A percentile compares a stretch with the other conserved stretches of the same genome.
These are phyloP conservation scores for Cyprinodon tularosa DNA, from an alignment of 2,113 vertebrate species.

Conservation along the genomic window DNA sequence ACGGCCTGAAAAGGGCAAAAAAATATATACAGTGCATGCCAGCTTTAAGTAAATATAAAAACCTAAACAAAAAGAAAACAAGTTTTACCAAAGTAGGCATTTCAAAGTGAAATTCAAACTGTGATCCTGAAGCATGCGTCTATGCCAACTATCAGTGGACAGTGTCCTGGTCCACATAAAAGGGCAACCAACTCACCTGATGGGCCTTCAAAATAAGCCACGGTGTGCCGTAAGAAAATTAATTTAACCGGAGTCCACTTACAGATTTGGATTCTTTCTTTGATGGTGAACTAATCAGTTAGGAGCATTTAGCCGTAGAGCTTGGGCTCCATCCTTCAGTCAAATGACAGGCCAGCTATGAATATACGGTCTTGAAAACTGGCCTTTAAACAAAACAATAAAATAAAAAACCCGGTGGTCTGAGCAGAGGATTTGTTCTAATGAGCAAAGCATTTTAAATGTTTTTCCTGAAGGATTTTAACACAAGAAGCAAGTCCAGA, in stretches of 20 bases:
- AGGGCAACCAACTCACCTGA: conserved; percentile 16
- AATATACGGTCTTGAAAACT: not conserved
- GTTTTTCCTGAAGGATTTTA: not conserved
- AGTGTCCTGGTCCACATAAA: not conserved
- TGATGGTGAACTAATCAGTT: too few relatives aligned
- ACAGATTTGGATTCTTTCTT: not conserved
- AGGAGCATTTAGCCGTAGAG: not conserved
- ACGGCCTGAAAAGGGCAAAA: too few relatives aligned
- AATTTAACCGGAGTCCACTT: not conserved
- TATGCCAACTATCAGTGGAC: too few relatives aligned
- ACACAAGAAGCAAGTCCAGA: not conserved
- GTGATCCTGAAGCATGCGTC: too few relatives aligned
- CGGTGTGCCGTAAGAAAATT: not conserved
- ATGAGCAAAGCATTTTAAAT: not conserved
- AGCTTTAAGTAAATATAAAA: too few relatives aligned
- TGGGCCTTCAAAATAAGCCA: not conserved
- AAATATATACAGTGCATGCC: too few relatives aligned
- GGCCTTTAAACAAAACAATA: not conserved
- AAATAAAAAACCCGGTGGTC: not conserved
- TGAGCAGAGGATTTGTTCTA: not conserved
- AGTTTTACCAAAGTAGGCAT: too few relatives aligned
- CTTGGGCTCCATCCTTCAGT: not conserved
- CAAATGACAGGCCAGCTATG: not conserved
- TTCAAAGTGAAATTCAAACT: too few relatives aligned
- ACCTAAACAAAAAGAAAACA: too few relatives aligned